Evolutionary conservation across 2,888 invertebrate genomes (phyloP).

Genomic region (Spisula solida): DNA sequence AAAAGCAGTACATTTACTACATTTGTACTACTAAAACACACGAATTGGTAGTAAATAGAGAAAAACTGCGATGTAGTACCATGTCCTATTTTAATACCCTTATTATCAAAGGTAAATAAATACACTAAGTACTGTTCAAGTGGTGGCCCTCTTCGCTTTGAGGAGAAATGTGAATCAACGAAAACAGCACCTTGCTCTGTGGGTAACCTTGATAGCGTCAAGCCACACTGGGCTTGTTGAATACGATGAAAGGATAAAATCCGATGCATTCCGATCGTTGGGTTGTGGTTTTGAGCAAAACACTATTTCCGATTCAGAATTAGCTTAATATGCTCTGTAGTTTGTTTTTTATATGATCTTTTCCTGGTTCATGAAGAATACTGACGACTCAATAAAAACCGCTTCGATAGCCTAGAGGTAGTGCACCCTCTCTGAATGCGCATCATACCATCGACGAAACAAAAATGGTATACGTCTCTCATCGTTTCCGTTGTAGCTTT

Average conservation of each 20-base stretch:
- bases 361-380: neutral
- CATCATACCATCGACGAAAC: too few relatives aligned
- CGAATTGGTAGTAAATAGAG: neutral
- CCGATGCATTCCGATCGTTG: neutral
- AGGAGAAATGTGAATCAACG: neutral
- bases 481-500: too few relatives aligned
- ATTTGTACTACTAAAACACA: neutral
- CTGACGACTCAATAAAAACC: too few relatives aligned
- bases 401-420: too few relatives aligned
- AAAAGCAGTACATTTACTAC: too few relatives aligned
- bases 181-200: neutral
- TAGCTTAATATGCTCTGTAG: neutral
- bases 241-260: constrained; percentile 17
- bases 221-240: neutral
- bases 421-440: too few relatives aligned
- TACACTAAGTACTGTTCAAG: neutral
- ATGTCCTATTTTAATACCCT: constrained; percentile 19
- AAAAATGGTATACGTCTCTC: too few relatives aligned
- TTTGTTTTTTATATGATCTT: constrained; percentile 2
- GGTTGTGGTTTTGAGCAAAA: neutral
- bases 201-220: neutral
- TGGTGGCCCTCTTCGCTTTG: neutral
- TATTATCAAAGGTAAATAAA: constrained; percentile 18
- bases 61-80: neutral
- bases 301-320: neutral